These are phyloP conservation scores for Aselliscus stoliczkanus DNA, from an alignment of 2,797 vertebrate genomes.

Conservation along the genomic window DNA sequence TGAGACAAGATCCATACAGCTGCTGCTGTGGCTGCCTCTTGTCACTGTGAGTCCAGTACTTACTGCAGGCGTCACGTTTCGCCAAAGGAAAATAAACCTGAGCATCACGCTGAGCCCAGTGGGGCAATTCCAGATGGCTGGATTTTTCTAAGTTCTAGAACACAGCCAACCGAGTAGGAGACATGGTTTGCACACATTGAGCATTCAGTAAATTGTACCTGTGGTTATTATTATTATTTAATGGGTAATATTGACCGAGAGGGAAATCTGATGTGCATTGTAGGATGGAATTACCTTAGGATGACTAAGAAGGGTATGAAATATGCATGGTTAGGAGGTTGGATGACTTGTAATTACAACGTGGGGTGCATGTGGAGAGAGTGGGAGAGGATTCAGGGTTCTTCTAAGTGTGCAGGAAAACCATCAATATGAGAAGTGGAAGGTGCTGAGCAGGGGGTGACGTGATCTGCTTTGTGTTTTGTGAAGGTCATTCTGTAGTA, in stretches of 20 bases:
- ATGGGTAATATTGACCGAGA: not conserved
- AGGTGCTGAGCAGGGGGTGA: not conserved
- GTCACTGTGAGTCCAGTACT: not conserved
- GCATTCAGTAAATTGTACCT: not conserved
- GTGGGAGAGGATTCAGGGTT: not conserved
- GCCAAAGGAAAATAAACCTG: not conserved
- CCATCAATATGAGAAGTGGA: not conserved
- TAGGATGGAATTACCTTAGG: not conserved
- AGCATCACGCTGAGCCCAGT: not conserved
- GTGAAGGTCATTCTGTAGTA: not conserved
- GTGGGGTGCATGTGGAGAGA: not conserved
- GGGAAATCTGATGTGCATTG: not conserved
- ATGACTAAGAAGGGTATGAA: constrained; percentile 3
- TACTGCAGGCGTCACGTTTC: not conserved
- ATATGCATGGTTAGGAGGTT: not conserved
- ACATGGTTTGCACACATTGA: not conserved
- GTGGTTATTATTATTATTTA: not conserved
- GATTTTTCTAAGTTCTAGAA: not conserved
- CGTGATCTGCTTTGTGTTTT: not conserved
- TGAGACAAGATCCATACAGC: not conserved
- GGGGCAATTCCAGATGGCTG: not conserved
- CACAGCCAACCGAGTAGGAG: not conserved
- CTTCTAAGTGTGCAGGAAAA: not conserved
- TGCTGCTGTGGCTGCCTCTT: not conserved
- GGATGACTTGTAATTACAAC: not conserved